phyloP scores from a whole-genome alignment of 2,113 vertebrate species.

The Melanostigma gelatinosum region DNA sequence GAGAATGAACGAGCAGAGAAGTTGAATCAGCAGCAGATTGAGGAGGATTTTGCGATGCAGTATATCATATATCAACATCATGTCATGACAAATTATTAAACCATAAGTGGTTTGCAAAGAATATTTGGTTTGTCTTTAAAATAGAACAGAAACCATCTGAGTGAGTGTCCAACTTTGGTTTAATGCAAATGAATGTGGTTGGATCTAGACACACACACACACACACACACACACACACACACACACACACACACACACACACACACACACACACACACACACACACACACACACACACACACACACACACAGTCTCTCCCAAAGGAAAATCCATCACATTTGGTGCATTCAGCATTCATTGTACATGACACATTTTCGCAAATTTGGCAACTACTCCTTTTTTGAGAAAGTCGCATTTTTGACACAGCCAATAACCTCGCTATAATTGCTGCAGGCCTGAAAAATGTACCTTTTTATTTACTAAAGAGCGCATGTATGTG shows the following conservation, averaged over 20 bases:
- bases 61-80: no score
- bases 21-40: no score
- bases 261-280: neutral
- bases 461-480: constrained; percentile 55
- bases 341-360: constrained; percentile 16
- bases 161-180: constrained; percentile 27
- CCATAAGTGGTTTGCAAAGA: no score
- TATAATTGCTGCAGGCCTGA: constrained; percentile 18
- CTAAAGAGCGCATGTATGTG: constrained; percentile 10
- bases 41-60: no score
- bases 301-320: constrained; percentile 2
- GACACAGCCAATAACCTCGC: constrained; percentile 23
- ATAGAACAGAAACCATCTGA: constrained; percentile 25
- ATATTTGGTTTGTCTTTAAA: neutral
- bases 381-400: constrained; percentile 30
- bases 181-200: constrained; percentile 19
- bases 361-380: constrained; percentile 37
- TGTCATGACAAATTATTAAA: neutral
- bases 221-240: neutral
- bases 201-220: neutral
- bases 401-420: constrained; percentile 41
- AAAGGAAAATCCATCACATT: constrained; percentile 44
- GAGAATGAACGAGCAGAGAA: no score
- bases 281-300: neutral
- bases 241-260: constrained; percentile 1